Evolutionary conservation across 2,888 invertebrate genomes (phyloP), one percentile per base, ranked within the genome.

Genomic region (Troides helena): DNA sequence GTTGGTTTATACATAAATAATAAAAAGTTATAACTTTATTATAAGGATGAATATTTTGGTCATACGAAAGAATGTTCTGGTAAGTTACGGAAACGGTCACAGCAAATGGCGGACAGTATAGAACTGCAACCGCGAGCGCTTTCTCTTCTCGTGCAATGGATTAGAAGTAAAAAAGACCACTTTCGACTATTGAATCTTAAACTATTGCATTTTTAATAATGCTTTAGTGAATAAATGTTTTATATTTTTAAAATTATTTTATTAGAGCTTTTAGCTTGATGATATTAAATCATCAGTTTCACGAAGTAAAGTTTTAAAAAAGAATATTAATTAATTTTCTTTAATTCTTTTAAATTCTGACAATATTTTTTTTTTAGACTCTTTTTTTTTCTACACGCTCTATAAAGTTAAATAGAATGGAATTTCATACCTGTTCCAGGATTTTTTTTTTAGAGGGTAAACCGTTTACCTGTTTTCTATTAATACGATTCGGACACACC

Each of bases 21-120:
- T 8, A 17, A 53, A 60, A 64, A 21, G 60, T 43, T 17, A 69
- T 21, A 21, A 3, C 36, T 57, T 62, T 66, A 36, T 36, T 43
- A 65, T 56, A 67, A 72, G 50, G 57, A 67, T 65, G 70, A 71
- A 50, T 53, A 18, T 36, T 60, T 64, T 62, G 25, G 30, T 62
- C 23, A 65, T 62, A 57, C 53, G 43, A 66, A 73, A 68, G 74
- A 77, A 76, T 67, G 68, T 76, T 78, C 76, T 76, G 74, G 76
- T 70, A 74, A 74, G 66, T 71, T 70, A 69, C 61, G 72, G 74
- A 58, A 70, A 72, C 63, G 69, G 71, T 67, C 72, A 75, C 80
- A 80, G 87, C 84, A 88, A 89, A 90, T 91, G 89, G 90, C 90
- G 85, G 90, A 87, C 89, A 79, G 69, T 67, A 67, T 23, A 74